Evolutionary conservation across 1,140 invertebrate species (phyloP).

Genomic region (Drosophila lowei): DNA sequence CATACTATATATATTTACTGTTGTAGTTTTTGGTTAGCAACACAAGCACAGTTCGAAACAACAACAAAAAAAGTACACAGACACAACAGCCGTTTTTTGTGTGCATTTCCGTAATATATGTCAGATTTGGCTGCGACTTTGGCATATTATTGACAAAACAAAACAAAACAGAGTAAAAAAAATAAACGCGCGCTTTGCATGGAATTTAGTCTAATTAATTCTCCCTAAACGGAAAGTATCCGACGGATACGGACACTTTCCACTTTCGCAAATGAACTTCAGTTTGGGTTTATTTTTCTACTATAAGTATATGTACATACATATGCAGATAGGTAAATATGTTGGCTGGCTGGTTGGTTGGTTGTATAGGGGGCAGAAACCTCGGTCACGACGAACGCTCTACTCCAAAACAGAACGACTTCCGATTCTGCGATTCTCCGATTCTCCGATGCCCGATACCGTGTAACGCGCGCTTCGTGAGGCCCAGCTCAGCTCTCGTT

Average conservation of each 20-base stretch:
- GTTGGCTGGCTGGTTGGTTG: neutral
- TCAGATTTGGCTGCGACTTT: conserved; percentile 29
- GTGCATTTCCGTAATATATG: conserved; percentile 68
- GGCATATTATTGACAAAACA: conserved; percentile 74
- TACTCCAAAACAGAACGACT: conserved; percentile 67
- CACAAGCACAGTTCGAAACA: conserved; percentile 43
- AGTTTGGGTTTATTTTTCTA: conserved; percentile 27
- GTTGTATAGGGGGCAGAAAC: conserved; percentile 53
- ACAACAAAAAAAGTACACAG: conserved; percentile 21
- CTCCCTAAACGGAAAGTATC: conserved; percentile 56
- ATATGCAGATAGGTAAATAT: conserved; percentile 34
- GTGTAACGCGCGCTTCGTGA: conserved; percentile 39
- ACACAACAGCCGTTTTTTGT: conserved; percentile 16
- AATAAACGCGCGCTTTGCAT: conserved; percentile 59
- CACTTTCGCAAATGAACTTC: conserved; percentile 66
- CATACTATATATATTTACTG: conserved; percentile 18
- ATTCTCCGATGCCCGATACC: conserved; percentile 41
- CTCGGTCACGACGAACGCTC: conserved; percentile 64
- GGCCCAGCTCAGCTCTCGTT: conserved; percentile 19
- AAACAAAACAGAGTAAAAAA: conserved; percentile 72
- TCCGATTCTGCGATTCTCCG: conserved; percentile 55
- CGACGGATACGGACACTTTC: conserved; percentile 68
- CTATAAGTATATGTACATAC: conserved; percentile 27
- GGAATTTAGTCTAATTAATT: conserved; percentile 47
- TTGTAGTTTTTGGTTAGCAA: conserved; percentile 51